These are phyloP conservation scores for Brotula barbata DNA, from an alignment of 2,797 vertebrate species.

Conservation along the genomic window DNA sequence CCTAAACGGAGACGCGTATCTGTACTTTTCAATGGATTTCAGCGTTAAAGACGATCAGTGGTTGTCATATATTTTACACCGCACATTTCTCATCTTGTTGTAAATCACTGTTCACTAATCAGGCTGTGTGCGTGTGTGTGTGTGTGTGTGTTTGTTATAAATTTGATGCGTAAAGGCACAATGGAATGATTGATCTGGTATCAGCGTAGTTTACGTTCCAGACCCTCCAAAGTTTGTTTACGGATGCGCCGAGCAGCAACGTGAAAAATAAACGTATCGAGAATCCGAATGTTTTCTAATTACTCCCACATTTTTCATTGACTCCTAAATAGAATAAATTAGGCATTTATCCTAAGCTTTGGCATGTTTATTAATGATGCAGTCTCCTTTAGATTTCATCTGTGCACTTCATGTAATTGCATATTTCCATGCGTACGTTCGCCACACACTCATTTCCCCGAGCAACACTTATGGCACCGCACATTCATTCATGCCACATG, in stretches of 20 bases:
- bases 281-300: slow-evolving; percentile 69
- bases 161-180: slow-evolving; percentile 31
- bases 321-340: slow-evolving; percentile 74
- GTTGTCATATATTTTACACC: background rate
- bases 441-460: slow-evolving; percentile 49
- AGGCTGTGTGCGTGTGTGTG: slow-evolving; percentile 21
- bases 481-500: slow-evolving; percentile 55
- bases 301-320: slow-evolving; percentile 67
- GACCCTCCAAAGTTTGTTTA: slow-evolving; percentile 51
- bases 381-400: slow-evolving; percentile 64
- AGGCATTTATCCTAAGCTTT: slow-evolving; percentile 60
- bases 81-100: slow-evolving; percentile 11
- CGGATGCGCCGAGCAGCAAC: slow-evolving; percentile 41
- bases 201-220: slow-evolving; percentile 41
- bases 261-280: slow-evolving; percentile 65
- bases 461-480: slow-evolving; percentile 61
- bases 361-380: slow-evolving; percentile 75
- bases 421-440: slow-evolving; percentile 63
- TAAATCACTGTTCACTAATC: background rate
- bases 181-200: slow-evolving; percentile 39
- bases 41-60: no score
- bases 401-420: slow-evolving; percentile 71
- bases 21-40: no score
- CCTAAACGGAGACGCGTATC: slow-evolving; percentile 33
- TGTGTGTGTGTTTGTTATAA: no score